phyloP scores from a whole-genome alignment of 2,888 invertebrate species.

The Phyllotreta striolata region DNA sequence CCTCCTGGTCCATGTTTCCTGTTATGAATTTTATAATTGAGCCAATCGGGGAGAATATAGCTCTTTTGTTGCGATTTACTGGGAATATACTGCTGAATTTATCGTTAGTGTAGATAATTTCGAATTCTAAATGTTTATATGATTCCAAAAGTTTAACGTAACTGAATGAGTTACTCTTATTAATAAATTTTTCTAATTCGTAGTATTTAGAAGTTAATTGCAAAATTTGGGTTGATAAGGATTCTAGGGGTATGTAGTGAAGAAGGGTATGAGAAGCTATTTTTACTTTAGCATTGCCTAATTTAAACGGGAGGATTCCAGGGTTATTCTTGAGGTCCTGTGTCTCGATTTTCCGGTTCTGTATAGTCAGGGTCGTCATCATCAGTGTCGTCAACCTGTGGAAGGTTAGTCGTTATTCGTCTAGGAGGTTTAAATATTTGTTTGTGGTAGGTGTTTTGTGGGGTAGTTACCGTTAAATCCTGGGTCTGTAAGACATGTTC shows the following conservation, averaged over 20 bases:
- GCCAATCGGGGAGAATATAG: too few relatives aligned
- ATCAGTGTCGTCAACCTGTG: background rate
- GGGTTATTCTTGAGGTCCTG: background rate
- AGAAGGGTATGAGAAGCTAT: constrained; percentile 1
- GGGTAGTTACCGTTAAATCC: background rate
- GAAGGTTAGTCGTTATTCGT: background rate
- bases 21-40: too few relatives aligned
- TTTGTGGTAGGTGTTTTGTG: background rate
- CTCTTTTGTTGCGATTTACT: constrained; percentile 11
- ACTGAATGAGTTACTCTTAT: too few relatives aligned
- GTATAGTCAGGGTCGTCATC: background rate
- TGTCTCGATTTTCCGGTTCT: background rate
- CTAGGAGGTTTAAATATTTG: too few relatives aligned
- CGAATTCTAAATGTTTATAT: too few relatives aligned
- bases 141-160: too few relatives aligned
- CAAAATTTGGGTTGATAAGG: too few relatives aligned
- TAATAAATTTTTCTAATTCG: too few relatives aligned
- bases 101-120: background rate
- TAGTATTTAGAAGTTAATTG: too few relatives aligned
- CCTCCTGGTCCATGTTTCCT: too few relatives aligned
- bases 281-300: background rate
- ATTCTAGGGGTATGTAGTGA: background rate
- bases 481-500: background rate
- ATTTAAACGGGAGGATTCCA: constrained; percentile 1
- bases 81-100: background rate